These are phyloP conservation scores for Epirrita christyi DNA, from an alignment of 2,888 invertebrate genomes.

Conservation along the genomic window DNA sequence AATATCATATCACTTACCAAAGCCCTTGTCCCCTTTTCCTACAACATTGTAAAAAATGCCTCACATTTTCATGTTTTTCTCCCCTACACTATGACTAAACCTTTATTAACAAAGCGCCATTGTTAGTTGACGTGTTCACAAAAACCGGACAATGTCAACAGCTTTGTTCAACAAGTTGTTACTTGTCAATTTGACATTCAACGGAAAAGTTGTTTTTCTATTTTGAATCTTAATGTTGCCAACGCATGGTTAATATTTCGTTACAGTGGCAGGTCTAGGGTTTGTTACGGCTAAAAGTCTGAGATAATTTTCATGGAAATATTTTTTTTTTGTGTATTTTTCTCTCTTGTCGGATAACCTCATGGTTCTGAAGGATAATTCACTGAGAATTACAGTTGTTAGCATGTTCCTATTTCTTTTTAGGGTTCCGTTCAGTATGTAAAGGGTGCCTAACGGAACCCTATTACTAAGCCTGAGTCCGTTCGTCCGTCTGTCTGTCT, in stretches of 20 bases:
- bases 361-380: too few relatives aligned
- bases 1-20: constrained; percentile 11
- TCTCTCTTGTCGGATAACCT: too few relatives aligned
- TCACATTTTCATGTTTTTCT: constrained; percentile 27
- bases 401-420: too few relatives aligned
- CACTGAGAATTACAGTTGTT: too few relatives aligned
- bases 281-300: not conserved
- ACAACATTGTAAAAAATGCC: constrained; percentile 33
- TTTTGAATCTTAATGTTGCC: not conserved
- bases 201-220: constrained; percentile 7
- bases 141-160: constrained; percentile 67
- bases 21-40: constrained; percentile 22
- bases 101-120: constrained; percentile 48
- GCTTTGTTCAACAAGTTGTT: constrained; percentile 73
- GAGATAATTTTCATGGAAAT: too few relatives aligned
- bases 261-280: constrained; percentile 4
- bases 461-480: too few relatives aligned
- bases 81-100: constrained; percentile 46
- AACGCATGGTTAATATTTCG: too few relatives aligned
- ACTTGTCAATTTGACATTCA: constrained; percentile 54
- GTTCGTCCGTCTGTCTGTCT: too few relatives aligned
- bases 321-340: too few relatives aligned
- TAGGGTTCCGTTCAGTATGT: too few relatives aligned
- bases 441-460: too few relatives aligned
- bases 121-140: constrained; percentile 60